Percentiles rank a stretch among this genome's conserved stretches.
Evolutionary conservation across 2,113 vertebrate genomes (phyloP).

Genomic region (Cinclus mexicanus): DNA sequence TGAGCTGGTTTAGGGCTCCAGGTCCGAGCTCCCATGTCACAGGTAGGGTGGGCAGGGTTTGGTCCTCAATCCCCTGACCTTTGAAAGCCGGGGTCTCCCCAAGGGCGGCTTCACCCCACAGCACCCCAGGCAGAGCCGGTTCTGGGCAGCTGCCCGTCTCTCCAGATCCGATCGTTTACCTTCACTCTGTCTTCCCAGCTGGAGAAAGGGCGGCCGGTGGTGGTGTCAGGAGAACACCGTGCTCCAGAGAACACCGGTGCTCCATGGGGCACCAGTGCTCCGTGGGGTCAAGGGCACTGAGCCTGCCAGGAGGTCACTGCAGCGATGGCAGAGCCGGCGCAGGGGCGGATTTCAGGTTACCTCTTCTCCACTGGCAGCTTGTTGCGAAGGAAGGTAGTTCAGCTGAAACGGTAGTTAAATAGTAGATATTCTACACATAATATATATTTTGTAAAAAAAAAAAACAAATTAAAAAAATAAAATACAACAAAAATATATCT

Average conservation of each 20-base stretch:
- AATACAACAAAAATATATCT: slow-evolving; percentile 50
- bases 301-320: not conserved
- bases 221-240: not conserved
- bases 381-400: slow-evolving; percentile 1
- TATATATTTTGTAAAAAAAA: slow-evolving; percentile 70
- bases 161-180: not conserved
- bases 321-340: not conserved
- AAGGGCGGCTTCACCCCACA: not conserved
- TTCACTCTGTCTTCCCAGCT: slow-evolving; percentile 48
- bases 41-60: not conserved
- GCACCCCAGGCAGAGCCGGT: not conserved
- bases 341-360: not conserved
- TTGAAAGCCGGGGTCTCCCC: fast-evolving
- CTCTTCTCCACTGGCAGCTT: slow-evolving; percentile 56
- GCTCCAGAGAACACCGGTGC: not conserved
- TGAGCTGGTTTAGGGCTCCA: not conserved
- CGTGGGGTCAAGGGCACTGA: not conserved
- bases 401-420: slow-evolving; percentile 51
- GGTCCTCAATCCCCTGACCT: not conserved
- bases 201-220: not conserved
- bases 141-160: not conserved
- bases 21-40: fast-evolving
- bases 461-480: not conserved
- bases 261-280: not conserved
- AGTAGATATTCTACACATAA: slow-evolving; percentile 68